Evolutionary conservation across 1,140 invertebrate genomes (phyloP).

Genomic region (Halesus radiatus): DNA sequence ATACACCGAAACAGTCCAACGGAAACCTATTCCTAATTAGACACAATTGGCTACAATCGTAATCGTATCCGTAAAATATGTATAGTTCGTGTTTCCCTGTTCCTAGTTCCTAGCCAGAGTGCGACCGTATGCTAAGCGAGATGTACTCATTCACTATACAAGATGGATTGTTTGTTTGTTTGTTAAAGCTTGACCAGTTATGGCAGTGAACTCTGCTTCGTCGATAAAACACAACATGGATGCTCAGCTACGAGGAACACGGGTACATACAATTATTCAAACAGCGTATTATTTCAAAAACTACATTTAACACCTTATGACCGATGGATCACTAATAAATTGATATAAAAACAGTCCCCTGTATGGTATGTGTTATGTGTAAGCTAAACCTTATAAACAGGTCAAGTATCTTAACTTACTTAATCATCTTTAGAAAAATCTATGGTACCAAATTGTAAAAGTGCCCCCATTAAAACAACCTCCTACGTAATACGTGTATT

Average conservation of each 20-base stretch:
- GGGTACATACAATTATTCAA: conserved; percentile 32
- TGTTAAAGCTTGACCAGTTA: conserved; percentile 4
- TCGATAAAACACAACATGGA: not conserved
- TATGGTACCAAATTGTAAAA: conserved; percentile 15
- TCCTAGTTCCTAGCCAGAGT: too few relatives aligned
- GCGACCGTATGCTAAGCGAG: too few relatives aligned
- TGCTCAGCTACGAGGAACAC: conserved; percentile 13
- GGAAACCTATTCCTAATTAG: conserved; percentile 28
- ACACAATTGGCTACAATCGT: conserved; percentile 25
- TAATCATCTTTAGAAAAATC: conserved; percentile 7
- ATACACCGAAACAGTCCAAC: conserved; percentile 40
- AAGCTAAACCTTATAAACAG: conserved; percentile 15
- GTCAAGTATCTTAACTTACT: conserved; percentile 9
- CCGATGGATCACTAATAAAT: conserved; percentile 44
- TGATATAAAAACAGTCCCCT: conserved; percentile 55
- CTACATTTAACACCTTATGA: conserved; percentile 37
- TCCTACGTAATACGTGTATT: too few relatives aligned
- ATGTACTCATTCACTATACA: too few relatives aligned
- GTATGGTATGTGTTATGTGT: conserved; percentile 47
- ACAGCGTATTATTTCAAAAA: conserved; percentile 39
- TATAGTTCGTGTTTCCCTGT: not conserved
- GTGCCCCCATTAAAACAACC: not conserved
- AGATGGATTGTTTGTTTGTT: not conserved
- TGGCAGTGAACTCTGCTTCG: too few relatives aligned
- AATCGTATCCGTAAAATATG: conserved; percentile 33